Percentiles rank a stretch among this genome's conserved stretches.
These are phyloP conservation scores for Sinonovacula constricta DNA, from an alignment of 1,140 invertebrate species.

Conservation along the genomic window DNA sequence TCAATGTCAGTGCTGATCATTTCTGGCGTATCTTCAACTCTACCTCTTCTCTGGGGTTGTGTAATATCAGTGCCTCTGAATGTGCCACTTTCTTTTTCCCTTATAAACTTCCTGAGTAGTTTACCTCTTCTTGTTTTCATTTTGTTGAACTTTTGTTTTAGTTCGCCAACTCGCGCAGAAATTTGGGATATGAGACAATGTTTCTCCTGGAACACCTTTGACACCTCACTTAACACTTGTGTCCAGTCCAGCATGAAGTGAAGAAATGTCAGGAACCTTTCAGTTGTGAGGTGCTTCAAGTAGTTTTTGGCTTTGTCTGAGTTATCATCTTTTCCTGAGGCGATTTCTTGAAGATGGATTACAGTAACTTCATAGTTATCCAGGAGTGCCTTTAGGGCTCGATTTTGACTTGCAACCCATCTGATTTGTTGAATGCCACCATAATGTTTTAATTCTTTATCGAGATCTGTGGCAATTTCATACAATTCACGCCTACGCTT, in stretches of 20 bases:
- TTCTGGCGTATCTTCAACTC: background rate
- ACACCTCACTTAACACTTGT: background rate
- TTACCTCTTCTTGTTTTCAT: slow-evolving; percentile 24
- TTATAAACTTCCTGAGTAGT: background rate
- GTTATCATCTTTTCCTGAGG: slow-evolving; percentile 5
- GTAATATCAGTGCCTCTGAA: background rate
- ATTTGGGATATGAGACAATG: background rate
- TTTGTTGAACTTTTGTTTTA: background rate
- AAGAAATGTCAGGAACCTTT: slow-evolving; percentile 17
- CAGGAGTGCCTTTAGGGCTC: slow-evolving; percentile 14
- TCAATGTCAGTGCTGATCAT: slow-evolving; percentile 11
- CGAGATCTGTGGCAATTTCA: background rate
- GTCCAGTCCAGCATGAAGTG: slow-evolving; percentile 36
- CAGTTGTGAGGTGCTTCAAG: slow-evolving; percentile 1
- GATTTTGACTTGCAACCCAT: slow-evolving; percentile 36
- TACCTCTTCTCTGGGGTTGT: background rate
- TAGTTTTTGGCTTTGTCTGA: background rate
- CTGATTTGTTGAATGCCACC: slow-evolving; percentile 13
- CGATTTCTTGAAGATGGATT: slow-evolving; percentile 22
- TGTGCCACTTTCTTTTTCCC: slow-evolving; percentile 1
- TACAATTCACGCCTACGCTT: background rate
- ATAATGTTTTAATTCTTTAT: slow-evolving; percentile 6
- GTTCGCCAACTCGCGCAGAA: background rate
- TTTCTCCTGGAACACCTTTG: slow-evolving; percentile 7
- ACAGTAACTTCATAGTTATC: slow-evolving; percentile 32